phyloP scores from a whole-genome alignment of 2,888 invertebrate genomes.

The Hirtodrosophila duncani region DNA sequence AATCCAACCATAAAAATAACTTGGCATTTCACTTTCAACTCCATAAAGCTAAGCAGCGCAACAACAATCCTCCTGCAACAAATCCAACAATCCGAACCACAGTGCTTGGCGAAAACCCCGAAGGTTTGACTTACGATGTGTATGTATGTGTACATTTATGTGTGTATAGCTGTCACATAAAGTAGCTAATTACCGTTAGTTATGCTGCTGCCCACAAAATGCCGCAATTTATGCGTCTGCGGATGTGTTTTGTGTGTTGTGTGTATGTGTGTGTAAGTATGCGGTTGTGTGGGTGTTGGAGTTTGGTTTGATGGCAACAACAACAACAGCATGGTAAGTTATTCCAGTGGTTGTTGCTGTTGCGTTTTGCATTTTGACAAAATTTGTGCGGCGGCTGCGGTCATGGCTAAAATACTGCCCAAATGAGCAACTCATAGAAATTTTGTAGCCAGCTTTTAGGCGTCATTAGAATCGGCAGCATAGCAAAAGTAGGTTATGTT shows the following conservation, averaged over 20 bases:
- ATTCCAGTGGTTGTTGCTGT: slow-evolving; percentile 2
- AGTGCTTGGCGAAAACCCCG: slow-evolving; percentile 2
- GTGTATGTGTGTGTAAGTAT: slow-evolving; percentile 15
- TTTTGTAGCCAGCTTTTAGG: too few relatives aligned
- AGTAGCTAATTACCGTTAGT: slow-evolving; percentile 70
- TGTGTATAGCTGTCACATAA: slow-evolving; percentile 50
- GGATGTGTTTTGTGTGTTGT: background rate
- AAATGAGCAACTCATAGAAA: too few relatives aligned
- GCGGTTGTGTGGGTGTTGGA: slow-evolving; percentile 22
- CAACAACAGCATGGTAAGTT: slow-evolving; percentile 39
- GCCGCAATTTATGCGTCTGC: slow-evolving; percentile 52
- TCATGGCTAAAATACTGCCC: too few relatives aligned
- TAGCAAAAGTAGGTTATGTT: too few relatives aligned
- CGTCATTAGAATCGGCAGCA: too few relatives aligned
- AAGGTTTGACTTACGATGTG: slow-evolving; percentile 9
- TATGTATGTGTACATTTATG: slow-evolving; percentile 6
- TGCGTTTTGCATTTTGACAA: too few relatives aligned
- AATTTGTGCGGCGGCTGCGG: too few relatives aligned
- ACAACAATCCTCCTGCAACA: too few relatives aligned
- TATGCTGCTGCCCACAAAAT: slow-evolving; percentile 65
- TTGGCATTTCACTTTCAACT: too few relatives aligned
- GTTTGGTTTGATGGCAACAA: slow-evolving; percentile 32
- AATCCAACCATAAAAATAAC: too few relatives aligned
- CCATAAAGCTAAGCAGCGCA: too few relatives aligned
- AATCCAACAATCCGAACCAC: too few relatives aligned